phyloP scores from a whole-genome alignment of 2,888 invertebrate genomes.

The Pristionchus japonicus region DNA sequence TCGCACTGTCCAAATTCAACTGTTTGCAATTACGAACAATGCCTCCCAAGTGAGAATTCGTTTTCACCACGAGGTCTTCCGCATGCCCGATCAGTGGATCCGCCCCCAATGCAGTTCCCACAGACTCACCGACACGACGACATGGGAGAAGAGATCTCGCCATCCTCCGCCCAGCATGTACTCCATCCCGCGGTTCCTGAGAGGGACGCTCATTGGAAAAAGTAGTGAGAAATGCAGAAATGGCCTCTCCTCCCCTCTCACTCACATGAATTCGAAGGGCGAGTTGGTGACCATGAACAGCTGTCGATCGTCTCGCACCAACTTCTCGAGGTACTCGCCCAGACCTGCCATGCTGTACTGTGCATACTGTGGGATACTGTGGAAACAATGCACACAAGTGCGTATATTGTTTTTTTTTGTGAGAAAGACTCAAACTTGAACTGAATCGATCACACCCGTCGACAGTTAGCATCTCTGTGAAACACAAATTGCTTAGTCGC shows the following conservation, averaged over 20 bases:
- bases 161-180: conserved; percentile 89
- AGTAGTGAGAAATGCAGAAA: neutral
- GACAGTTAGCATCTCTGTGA: neutral
- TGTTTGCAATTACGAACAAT: no score
- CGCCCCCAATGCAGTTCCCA: no score
- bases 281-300: conserved; percentile 96
- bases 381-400: no score
- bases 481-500: no score
- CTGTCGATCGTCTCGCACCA: conserved; percentile 86
- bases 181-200: conserved; percentile 91
- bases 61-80: no score
- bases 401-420: no score
- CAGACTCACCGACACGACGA: conserved; percentile 83
- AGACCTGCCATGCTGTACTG: conserved; percentile 42
- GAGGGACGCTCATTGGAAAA: conserved; percentile 62
- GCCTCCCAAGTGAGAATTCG: neutral
- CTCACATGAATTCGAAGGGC: conserved; percentile 90
- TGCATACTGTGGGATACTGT: no score
- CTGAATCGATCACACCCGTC: neutral
- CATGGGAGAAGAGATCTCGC: conserved; percentile 91
- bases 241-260: conserved; percentile 3
- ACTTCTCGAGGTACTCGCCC: conserved; percentile 84
- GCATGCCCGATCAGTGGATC: no score
- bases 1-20: no score
- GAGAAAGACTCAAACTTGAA: neutral